phyloP scores from a whole-genome alignment of 92 coral and sea anemone genomes.

The Parazoanthus atlanticus region DNA sequence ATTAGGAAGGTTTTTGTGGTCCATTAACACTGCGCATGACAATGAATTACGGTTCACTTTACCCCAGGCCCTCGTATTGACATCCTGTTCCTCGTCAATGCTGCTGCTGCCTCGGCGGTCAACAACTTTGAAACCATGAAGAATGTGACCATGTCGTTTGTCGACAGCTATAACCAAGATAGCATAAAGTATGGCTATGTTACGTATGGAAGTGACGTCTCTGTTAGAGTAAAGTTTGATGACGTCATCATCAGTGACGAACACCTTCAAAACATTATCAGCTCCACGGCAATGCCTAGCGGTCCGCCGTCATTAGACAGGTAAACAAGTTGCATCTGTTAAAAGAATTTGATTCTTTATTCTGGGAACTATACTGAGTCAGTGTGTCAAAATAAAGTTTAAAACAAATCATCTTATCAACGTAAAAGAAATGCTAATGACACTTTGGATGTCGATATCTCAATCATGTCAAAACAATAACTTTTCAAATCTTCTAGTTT shows the following conservation, averaged over 20 bases:
- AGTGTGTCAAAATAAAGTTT: no score
- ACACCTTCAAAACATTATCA: background rate
- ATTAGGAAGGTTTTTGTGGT: no score
- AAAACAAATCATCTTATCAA: no score
- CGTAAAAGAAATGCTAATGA: no score
- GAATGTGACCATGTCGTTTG: background rate
- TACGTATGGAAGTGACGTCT: constrained; percentile 17
- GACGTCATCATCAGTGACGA: constrained; percentile 21
- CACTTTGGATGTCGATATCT: no score
- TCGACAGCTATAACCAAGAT: constrained; percentile 8
- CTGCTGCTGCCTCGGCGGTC: background rate
- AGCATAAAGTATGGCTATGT: constrained; percentile 10
- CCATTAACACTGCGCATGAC: no score
- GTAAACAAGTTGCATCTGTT: background rate
- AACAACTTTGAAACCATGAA: constrained; percentile 11
- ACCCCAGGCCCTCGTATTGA: constrained; percentile 26
- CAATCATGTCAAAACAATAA: no score
- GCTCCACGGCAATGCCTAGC: background rate
- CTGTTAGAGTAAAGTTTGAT: background rate
- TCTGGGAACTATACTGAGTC: background rate
- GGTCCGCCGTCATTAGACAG: constrained; percentile 17
- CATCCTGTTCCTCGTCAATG: background rate
- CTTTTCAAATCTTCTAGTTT: no score
- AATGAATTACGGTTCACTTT: background rate
- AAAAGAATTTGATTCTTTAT: background rate